Evolutionary conservation across 2,113 vertebrate genomes (phyloP).

Genomic region (Coregonus clupeaformis): DNA sequence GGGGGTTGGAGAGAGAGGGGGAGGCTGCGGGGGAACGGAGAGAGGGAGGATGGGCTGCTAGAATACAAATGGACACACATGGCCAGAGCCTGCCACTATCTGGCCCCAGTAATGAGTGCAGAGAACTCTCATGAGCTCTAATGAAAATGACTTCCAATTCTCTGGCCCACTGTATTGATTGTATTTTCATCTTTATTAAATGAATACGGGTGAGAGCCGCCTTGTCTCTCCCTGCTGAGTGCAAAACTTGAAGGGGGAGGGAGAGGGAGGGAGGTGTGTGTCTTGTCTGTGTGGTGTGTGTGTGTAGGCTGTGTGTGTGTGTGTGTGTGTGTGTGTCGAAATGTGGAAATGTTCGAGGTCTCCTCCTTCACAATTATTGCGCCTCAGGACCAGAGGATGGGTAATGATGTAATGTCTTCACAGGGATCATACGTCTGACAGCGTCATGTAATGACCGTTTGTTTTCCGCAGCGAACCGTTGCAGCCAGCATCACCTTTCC

Average conservation of each 20-base stretch:
- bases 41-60: slow-evolving; percentile 36
- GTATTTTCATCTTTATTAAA: slow-evolving; percentile 78
- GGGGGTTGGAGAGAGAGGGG: not conserved
- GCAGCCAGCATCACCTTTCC: not conserved
- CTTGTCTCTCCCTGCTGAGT: slow-evolving; percentile 53
- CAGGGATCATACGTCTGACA: not conserved
- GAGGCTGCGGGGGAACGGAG: slow-evolving; percentile 33
- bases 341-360: not conserved
- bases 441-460: not conserved
- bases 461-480: not conserved
- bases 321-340: not conserved
- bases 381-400: not conserved
- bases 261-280: not conserved
- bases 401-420: not conserved
- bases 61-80: slow-evolving; percentile 73
- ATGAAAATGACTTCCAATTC: slow-evolving; percentile 80
- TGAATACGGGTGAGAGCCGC: slow-evolving; percentile 57
- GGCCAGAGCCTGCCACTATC: slow-evolving; percentile 55
- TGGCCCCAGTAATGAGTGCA: slow-evolving; percentile 71
- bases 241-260: slow-evolving; percentile 25
- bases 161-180: slow-evolving; percentile 73
- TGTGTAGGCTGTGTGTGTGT: not conserved
- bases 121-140: slow-evolving; percentile 65
- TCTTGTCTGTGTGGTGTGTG: not conserved
- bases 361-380: not conserved